Percentiles rank a stretch among this genome's conserved stretches.
phyloP scores from a whole-genome alignment of 2,113 vertebrate genomes.

The Turnix velox region DNA sequence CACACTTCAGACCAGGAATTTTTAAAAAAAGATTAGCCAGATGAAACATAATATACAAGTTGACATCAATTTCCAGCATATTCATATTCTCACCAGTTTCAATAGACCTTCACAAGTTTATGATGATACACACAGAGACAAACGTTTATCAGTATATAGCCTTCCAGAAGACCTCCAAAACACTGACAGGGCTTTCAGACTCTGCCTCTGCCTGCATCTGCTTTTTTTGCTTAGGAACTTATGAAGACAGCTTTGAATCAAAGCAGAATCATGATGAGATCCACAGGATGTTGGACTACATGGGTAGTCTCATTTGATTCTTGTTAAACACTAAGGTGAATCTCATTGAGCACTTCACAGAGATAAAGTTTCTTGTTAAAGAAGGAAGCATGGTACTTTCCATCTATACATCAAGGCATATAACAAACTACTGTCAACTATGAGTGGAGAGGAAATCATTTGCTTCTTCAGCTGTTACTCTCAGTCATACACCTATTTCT shows the following conservation, averaged over 20 bases:
- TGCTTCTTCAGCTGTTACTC: background rate
- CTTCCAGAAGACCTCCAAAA: background rate
- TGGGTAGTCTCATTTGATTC: background rate
- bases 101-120: background rate
- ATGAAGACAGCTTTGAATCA: background rate
- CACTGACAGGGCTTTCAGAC: background rate
- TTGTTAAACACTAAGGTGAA: background rate
- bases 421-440: background rate
- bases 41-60: background rate
- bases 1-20: background rate
- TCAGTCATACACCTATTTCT: background rate
- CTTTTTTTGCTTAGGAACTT: background rate
- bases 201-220: background rate
- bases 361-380: background rate
- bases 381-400: background rate
- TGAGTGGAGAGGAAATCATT: background rate
- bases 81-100: background rate
- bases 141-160: background rate
- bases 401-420: background rate
- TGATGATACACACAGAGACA: background rate
- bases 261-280: background rate
- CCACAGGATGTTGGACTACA: background rate
- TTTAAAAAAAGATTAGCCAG: background rate
- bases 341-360: background rate
- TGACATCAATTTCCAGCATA: background rate